Base-by-base conservation (phyloP, 2,797 vertebrate species). In the Gymnothorax reevesii region DNA sequence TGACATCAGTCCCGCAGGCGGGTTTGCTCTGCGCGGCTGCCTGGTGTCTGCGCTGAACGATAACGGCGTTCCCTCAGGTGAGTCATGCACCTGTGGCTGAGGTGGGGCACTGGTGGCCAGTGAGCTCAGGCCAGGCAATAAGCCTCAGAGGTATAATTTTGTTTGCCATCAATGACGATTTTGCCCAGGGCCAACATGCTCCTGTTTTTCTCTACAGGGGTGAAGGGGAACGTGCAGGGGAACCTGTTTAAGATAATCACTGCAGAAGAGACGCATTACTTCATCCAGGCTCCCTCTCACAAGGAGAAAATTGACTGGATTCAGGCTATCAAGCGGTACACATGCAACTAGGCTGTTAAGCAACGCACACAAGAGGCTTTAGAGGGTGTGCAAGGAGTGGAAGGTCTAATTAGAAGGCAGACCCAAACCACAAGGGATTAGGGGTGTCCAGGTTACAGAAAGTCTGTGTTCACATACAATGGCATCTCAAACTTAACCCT, bases 221-320 rank as follows among this genome's bases (percentile, higher is more conserved):
- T 99, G 88, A 99, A 98, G 92, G 98, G 98, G 42, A 99, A 99
- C 77, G 95, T 99, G 87, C 97, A 99, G 90, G 98, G 98, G 88
- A 99, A 99, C 90, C 94, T 99, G 88, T 98, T 99, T 91, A 98
- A 99, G 94, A 98, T 99, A 94, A 99, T 99, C 92, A 99, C 98
- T 17, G 97, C 97, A 91, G 94, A 95, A 1, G 96, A 99, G 90
- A 94, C 91, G 57, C 97, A 94, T 90, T 99, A 98, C 93, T 99
- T 97, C 88, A 98, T 99, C 88, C 98, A 99, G 94, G 97, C 98
- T 57, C 97, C 98, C 82, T 97, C 95, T 88, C 94, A 95, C 60
- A 93, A 96, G 91, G 96, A 98, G 90, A 95, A 98, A 94, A 95
- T 94, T 87, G 96, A 97, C 83, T 99, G 98, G 98, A 97, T 99